phyloP scores from a whole-genome alignment of 2,888 invertebrate genomes.

The Automeris io region DNA sequence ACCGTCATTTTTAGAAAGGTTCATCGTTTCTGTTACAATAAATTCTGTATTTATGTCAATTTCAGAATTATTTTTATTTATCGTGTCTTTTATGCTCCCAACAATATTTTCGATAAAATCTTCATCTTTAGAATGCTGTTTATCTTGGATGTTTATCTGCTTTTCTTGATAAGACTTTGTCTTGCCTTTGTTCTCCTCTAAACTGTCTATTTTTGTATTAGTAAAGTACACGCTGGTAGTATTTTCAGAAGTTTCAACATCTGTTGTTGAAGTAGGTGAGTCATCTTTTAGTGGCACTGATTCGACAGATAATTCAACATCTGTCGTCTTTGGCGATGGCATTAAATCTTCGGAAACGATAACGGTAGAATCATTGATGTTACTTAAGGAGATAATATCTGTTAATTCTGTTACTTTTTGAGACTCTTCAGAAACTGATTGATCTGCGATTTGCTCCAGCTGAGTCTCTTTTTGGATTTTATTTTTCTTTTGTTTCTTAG shows the following conservation, averaged over 20 bases:
- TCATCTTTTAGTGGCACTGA: not conserved
- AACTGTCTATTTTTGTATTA: not conserved
- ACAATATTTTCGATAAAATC: not conserved
- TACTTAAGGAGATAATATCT: not conserved
- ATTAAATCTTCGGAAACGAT: not conserved
- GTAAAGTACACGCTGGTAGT: no score
- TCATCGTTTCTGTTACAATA: not conserved
- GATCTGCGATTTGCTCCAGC: constrained; percentile 4
- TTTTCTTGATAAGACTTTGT: not conserved
- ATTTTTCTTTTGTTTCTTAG: constrained; percentile 20
- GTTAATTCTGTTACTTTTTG: not conserved
- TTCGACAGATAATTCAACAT: not conserved
- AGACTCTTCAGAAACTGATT: constrained; percentile 11
- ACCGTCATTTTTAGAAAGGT: not conserved
- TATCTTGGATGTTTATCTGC: not conserved
- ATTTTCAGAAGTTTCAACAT: not conserved
- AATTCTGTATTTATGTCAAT: not conserved
- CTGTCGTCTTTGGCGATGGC: not conserved
- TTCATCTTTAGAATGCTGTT: not conserved
- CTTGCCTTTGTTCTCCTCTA: not conserved
- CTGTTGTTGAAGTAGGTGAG: not conserved
- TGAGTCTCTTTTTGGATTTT: constrained; percentile 9
- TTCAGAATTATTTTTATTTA: not conserved
- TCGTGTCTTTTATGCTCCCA: not conserved
- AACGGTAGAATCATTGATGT: not conserved